Percentiles rank a stretch among this genome's conserved stretches.
phyloP scores from a whole-genome alignment of 2,888 invertebrate genomes.

The Caenorhabditis angaria region DNA sequence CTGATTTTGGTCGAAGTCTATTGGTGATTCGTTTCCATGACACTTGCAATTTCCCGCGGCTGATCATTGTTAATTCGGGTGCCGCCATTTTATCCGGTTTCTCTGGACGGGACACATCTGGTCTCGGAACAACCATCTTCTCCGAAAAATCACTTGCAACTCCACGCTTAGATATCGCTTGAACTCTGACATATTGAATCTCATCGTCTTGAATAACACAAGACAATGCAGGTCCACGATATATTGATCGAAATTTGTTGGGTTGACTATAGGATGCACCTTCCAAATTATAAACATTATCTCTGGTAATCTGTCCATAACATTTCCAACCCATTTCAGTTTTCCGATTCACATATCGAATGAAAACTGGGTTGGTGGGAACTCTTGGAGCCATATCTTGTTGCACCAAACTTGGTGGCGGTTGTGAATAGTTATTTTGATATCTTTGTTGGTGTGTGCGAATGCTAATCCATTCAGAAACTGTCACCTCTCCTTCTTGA shows the following conservation, averaged over 20 bases:
- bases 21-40: background rate
- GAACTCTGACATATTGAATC: constrained; percentile 45
- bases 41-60: background rate
- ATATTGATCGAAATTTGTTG: constrained; percentile 25
- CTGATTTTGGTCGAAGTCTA: background rate
- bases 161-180: background rate
- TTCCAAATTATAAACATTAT: constrained; percentile 32
- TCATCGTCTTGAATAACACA: constrained; percentile 47
- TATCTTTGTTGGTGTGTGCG: constrained; percentile 14
- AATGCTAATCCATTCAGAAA: constrained; percentile 24
- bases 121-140: constrained; percentile 7
- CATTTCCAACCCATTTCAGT: constrained; percentile 40
- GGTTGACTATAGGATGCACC: constrained; percentile 28
- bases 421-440: constrained; percentile 9
- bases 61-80: background rate
- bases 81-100: background rate
- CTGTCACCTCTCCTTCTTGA: constrained; percentile 20
- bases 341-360: constrained; percentile 12
- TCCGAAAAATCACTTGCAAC: constrained; percentile 37
- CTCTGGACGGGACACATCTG: constrained; percentile 16
- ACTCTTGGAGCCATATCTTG: constrained; percentile 2
- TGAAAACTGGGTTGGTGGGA: constrained; percentile 24
- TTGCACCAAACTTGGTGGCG: background rate
- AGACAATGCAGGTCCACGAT: constrained; percentile 41
- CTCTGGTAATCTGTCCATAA: constrained; percentile 13